These are phyloP conservation scores for Varanus salvator DNA, from an alignment of 2,113 vertebrate species.

Conservation along the genomic window DNA sequence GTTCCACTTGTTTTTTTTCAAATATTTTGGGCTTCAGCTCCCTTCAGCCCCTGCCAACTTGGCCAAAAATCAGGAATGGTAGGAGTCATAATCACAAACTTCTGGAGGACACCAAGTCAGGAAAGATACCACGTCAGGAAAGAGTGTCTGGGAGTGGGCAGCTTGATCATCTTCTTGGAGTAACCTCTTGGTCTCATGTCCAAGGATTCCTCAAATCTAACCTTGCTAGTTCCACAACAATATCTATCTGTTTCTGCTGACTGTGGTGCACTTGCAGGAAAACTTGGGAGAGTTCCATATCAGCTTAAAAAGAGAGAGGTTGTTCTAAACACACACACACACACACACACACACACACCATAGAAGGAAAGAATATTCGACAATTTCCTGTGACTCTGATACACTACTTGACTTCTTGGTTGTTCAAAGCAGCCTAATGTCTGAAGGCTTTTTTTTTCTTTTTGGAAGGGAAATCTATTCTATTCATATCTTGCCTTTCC, in stretches of 20 bases:
- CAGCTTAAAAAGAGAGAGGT: neutral
- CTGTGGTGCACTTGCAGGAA: neutral
- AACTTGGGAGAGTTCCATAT: neutral
- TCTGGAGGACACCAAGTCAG: too few species aligned
- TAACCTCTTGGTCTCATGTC: neutral
- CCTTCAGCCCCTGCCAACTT: too few species aligned
- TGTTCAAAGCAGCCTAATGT: neutral
- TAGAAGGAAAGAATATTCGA: neutral
- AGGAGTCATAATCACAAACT: too few species aligned
- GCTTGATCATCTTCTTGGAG: neutral
- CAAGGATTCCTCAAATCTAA: neutral
- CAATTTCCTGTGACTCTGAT: slow-evolving; percentile 5
- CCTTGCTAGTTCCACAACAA: neutral
- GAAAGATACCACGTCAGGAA: too few species aligned
- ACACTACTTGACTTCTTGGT: neutral
- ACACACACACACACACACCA: too few species aligned
- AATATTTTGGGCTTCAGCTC: too few species aligned
- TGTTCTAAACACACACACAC: neutral
- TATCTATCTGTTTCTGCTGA: neutral
- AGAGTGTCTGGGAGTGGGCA: neutral
- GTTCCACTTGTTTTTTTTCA: too few species aligned
- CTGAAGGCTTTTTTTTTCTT: neutral
- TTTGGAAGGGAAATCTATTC: neutral
- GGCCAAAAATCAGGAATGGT: too few species aligned
- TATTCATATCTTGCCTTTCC: slow-evolving; percentile 4